Conservation (phyloP, 1,140 invertebrate species). For the Drosophila pallidifrons region DNA sequence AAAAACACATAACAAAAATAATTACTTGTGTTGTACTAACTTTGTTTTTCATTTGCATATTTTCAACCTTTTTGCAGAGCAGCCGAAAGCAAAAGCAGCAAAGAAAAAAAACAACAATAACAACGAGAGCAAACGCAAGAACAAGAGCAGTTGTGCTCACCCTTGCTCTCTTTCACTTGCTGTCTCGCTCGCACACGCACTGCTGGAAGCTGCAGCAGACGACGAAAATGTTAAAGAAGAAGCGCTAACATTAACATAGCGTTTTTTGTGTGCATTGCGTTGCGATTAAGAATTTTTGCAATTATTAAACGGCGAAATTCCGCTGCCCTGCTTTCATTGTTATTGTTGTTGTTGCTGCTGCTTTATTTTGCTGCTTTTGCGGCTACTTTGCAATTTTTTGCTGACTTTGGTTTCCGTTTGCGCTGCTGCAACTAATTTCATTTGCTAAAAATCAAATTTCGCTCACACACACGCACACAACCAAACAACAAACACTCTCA, state of each 20-base stretch:
- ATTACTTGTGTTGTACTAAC: slow-evolving; percentile 46
- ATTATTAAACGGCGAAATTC: slow-evolving; percentile 28
- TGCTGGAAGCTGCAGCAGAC: slow-evolving; percentile 9
- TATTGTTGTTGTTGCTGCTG: slow-evolving; percentile 20
- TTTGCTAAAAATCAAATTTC: slow-evolving; percentile 61
- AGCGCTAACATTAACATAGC: background rate
- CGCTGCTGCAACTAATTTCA: slow-evolving; percentile 49
- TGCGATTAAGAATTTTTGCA: background rate
- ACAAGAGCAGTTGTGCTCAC: slow-evolving; percentile 1
- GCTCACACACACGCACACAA: slow-evolving; percentile 45
- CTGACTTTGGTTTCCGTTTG: slow-evolving; percentile 52
- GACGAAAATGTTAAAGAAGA: slow-evolving; percentile 2
- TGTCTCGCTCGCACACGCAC: slow-evolving; percentile 15
- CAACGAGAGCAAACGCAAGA: slow-evolving; percentile 3
- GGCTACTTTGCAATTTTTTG: slow-evolving; percentile 54
- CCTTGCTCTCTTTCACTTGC: background rate
- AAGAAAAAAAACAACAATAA: background rate
- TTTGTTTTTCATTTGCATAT: slow-evolving; percentile 34
- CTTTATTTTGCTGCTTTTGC: slow-evolving; percentile 20
- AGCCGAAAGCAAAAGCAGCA: slow-evolving; percentile 16
- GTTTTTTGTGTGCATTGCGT: background rate
- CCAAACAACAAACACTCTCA: slow-evolving; percentile 19
- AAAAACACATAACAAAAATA: slow-evolving; percentile 30
- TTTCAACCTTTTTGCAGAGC: background rate
- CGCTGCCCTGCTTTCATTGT: slow-evolving; percentile 38